A percentile compares a stretch with the other conserved stretches of the same genome.
phyloP scores from a whole-genome alignment of 1,140 invertebrate species.

The Acromyrmex charruanus region DNA sequence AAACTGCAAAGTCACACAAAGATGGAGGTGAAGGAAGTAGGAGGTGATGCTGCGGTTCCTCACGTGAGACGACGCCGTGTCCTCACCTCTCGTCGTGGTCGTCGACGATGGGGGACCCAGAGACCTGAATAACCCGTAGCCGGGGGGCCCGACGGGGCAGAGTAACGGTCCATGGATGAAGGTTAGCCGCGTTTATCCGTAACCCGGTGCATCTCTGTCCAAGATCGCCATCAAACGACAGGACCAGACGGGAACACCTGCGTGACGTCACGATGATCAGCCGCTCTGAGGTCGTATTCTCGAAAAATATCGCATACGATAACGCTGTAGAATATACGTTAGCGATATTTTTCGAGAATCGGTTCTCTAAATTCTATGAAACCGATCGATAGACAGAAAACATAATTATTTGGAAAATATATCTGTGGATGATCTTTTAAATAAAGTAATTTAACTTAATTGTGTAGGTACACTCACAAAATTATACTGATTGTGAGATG shows the following conservation, averaged over 20 bases:
- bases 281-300: neutral
- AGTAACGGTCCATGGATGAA: constrained; percentile 83
- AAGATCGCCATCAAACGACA: constrained; percentile 50
- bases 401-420: neutral
- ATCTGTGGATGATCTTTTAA: neutral
- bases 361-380: neutral
- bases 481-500: too few species aligned
- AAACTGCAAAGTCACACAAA: constrained; percentile 49
- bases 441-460: too few species aligned
- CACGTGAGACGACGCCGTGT: constrained; percentile 73
- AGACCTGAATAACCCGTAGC: constrained; percentile 83
- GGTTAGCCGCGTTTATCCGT: constrained; percentile 81
- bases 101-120: constrained; percentile 81
- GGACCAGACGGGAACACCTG: constrained; percentile 18
- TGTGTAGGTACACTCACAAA: too few species aligned
- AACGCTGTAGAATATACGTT: too few species aligned
- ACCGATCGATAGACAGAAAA: neutral
- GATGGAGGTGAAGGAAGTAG: constrained; percentile 71
- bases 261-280: neutral
- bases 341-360: too few species aligned
- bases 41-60: constrained; percentile 76
- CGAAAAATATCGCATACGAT: too few species aligned
- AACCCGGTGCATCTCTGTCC: constrained; percentile 67
- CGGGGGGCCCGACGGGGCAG: constrained; percentile 81
- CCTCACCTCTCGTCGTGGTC: constrained; percentile 74